These are phyloP conservation scores for Erpornis zantholeuca DNA, from an alignment of 2,113 vertebrate genomes.

Conservation along the genomic window DNA sequence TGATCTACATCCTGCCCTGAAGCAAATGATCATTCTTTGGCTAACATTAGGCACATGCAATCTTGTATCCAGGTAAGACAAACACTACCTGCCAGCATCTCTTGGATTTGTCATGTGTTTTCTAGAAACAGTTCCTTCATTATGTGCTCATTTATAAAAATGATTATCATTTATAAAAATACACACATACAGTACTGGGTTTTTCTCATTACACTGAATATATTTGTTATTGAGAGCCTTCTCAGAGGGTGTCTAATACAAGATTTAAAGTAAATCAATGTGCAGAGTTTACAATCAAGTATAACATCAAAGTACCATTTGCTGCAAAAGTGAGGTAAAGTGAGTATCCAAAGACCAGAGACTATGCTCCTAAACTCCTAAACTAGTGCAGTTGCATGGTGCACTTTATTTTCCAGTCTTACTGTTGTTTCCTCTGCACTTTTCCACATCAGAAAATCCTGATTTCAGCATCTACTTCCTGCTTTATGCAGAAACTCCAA, in stretches of 20 bases:
- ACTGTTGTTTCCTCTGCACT: not conserved
- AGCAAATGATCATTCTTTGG: not conserved
- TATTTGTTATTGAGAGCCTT: not conserved
- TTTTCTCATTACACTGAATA: not conserved
- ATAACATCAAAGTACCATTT: not conserved
- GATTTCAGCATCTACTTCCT: not conserved
- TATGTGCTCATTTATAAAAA: not conserved
- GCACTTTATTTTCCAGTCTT: not conserved
- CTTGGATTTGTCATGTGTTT: not conserved
- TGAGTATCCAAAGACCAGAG: not conserved
- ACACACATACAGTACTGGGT: not conserved
- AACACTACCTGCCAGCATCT: not conserved
- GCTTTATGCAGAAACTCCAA: not conserved
- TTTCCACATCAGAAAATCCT: not conserved
- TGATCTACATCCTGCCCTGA: not conserved
- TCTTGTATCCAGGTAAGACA: not conserved
- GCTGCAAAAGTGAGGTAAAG: not conserved
- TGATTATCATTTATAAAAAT: not conserved
- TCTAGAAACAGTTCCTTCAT: not conserved
- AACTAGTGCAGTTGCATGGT: not conserved
- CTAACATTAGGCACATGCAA: not conserved
- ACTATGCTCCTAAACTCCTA: not conserved
- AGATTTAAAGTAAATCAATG: not conserved
- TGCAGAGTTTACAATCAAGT: not conserved
- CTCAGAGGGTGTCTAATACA: not conserved